Percentiles rank a stretch among this genome's conserved stretches.
phyloP scores from a whole-genome alignment of 2,113 vertebrate genomes.

The Pipra filicauda region DNA sequence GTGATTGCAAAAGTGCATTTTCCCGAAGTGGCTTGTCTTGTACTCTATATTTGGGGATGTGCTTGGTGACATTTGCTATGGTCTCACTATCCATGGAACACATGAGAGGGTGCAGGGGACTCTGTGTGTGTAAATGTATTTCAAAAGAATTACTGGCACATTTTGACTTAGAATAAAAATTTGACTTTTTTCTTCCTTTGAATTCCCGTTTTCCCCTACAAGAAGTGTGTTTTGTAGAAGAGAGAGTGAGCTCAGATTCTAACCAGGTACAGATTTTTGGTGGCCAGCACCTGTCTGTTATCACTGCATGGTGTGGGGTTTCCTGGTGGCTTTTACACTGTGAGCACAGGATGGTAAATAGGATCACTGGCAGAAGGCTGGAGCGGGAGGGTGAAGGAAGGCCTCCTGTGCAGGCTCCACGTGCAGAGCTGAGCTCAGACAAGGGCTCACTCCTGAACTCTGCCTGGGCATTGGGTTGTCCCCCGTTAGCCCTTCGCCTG shows the following conservation, averaged over 20 bases:
- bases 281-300: not conserved
- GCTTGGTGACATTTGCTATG: not conserved
- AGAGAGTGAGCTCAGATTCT: not conserved
- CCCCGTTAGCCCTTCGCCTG: not conserved
- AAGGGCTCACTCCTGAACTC: not conserved
- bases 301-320: not conserved
- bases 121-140: not conserved
- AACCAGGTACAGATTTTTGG: not conserved
- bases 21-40: not conserved
- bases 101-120: not conserved
- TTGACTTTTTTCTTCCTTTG: not conserved
- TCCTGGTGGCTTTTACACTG: not conserved
- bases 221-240: not conserved
- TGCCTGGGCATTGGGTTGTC: not conserved
- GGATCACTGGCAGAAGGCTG: not conserved
- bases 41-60: not conserved
- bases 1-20: not conserved
- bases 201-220: not conserved
- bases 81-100: not conserved
- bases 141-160: not conserved
- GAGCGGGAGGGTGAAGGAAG: not conserved
- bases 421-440: not conserved
- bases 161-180: not conserved
- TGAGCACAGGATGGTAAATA: not conserved
- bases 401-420: not conserved